phyloP scores from a whole-genome alignment of 2,113 vertebrate genomes.

The Sylvia atricapilla region DNA sequence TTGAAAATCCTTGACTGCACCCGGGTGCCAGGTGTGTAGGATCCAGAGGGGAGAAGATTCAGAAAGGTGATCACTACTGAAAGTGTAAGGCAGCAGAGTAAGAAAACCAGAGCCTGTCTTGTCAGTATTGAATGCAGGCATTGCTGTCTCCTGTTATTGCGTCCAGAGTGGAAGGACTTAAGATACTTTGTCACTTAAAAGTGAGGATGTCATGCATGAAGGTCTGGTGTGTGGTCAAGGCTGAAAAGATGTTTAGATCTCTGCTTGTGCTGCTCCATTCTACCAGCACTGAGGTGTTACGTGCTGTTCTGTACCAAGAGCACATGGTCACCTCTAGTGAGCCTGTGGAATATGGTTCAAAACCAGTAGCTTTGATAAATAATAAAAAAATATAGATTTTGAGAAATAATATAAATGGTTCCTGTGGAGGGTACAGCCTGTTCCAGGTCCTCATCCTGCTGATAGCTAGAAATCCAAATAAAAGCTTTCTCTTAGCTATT shows the following conservation, averaged over 20 bases:
- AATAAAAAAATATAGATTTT: background rate
- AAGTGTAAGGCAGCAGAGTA: background rate
- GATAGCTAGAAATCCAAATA: background rate
- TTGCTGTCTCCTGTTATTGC: background rate
- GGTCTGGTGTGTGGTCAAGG: background rate
- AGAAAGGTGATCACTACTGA: background rate
- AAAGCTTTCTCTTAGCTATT: background rate
- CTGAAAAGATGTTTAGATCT: background rate
- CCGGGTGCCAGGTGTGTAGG: too few species aligned
- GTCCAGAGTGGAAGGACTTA: background rate
- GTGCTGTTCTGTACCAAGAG: background rate
- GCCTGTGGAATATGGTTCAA: background rate
- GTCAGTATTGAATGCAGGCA: background rate
- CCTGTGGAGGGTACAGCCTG: background rate
- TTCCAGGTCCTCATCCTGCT: background rate
- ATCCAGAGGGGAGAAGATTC: background rate
- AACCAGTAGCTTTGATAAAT: background rate
- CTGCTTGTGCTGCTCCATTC: background rate
- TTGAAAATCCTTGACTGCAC: background rate
- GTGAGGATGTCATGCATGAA: background rate
- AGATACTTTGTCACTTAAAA: background rate
- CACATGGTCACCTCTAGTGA: background rate
- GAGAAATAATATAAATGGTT: background rate
- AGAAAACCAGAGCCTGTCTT: background rate
- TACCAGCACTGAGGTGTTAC: rapidly evolving